Evolutionary conservation across 2,888 invertebrate species (phyloP), one percentile per base, ranked within the genome.

Genomic region (Aphelenchoides bicaudatus): DNA sequence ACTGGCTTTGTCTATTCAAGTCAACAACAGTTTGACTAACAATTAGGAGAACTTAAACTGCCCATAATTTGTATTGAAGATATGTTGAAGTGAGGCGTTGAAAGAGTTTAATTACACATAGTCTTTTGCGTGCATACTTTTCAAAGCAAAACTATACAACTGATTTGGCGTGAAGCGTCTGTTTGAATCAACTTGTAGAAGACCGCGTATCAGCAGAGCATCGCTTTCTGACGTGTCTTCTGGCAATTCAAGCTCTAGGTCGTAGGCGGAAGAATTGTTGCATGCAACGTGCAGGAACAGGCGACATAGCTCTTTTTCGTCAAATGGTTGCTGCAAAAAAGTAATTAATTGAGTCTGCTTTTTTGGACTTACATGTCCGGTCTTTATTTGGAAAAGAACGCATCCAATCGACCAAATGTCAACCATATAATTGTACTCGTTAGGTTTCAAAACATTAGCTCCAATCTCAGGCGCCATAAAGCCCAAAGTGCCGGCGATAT

Each of bases 381-480:
- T 72, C 28, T 72, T 58, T 55, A 72, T 73, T 60, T 76, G 74
- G 39, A 74, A 77, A 31, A 77, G 50, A n/a, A 77, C 66, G 37
- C 75, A 76, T 13, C 78, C 78, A 37, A 78, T 73, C 47, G 72
- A 73, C 78, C 78, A 78, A 73, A 78, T 76, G 56, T 78, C 78
- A 8, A 75, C 73, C 51, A 66, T 63, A 5, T 70, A 65, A 1
- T 31, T 31, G 38, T 59, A 59, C 19, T 47, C 62, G 48, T 67
- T 68, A 13, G 65, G 66, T 38, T 65, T 68, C 39, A 75, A 56
- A 13, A 77, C 54, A 47, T 78, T 78, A 2, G 75, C 78, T 5
- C 78, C 78, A 10, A 73, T 66, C 63, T 76, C 76, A 2, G 76
- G 76, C n/a, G 76, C 73, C 76, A 76, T 76, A 39, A 47, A 76